phyloP scores from a whole-genome alignment of 2,113 vertebrate species.

The Chloebia gouldiae region DNA sequence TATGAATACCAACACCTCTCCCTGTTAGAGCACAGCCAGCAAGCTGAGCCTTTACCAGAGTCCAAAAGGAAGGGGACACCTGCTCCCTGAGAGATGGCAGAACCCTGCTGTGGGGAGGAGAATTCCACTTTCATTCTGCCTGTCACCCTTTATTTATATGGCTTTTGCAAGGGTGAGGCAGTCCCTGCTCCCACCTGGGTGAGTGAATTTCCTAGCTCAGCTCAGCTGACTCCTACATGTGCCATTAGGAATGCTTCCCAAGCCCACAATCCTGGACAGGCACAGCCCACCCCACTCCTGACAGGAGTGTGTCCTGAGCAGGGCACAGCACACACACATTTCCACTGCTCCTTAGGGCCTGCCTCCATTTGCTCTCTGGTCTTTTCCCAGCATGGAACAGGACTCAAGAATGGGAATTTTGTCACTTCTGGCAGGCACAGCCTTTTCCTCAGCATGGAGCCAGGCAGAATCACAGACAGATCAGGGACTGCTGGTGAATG shows the following conservation, averaged over 20 bases:
- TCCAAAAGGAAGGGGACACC: background rate
- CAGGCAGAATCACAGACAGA: background rate
- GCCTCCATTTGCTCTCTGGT: background rate
- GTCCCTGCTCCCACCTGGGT: background rate
- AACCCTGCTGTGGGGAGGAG: background rate
- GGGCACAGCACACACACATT: background rate
- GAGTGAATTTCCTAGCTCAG: background rate
- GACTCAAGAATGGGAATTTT: background rate
- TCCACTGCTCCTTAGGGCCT: background rate
- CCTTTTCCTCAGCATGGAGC: background rate
- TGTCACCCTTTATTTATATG: background rate
- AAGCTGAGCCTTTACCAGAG: background rate
- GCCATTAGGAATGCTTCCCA: background rate
- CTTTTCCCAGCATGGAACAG: background rate
- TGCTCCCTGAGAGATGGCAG: background rate
- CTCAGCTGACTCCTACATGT: accelerated
- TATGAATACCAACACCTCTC: slow-evolving; percentile 9
- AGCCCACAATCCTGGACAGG: background rate
- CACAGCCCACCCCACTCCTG: background rate
- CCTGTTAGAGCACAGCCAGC: background rate
- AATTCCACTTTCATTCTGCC: background rate
- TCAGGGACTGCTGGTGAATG: background rate
- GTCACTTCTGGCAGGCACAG: background rate
- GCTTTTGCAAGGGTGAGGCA: background rate
- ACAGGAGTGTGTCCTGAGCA: background rate